A percentile compares a stretch with the other conserved stretches of the same genome.
These are phyloP conservation scores for Apotomis turbidana DNA, from an alignment of 2,888 invertebrate genomes.

Conservation along the genomic window DNA sequence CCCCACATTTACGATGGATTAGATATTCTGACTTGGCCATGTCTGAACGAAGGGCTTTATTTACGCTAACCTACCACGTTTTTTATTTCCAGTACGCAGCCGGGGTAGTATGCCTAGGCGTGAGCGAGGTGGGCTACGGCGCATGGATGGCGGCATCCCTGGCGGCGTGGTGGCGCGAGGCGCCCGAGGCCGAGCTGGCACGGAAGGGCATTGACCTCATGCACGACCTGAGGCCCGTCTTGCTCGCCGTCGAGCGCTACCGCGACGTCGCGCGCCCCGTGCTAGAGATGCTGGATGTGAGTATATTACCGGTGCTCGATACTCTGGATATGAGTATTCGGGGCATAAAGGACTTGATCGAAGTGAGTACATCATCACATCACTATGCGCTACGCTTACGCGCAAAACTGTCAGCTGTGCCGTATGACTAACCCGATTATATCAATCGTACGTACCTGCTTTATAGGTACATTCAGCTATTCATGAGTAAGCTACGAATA, in stretches of 20 bases:
- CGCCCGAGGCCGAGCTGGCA: slow-evolving; percentile 77
- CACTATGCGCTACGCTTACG: too few species aligned
- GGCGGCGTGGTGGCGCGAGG: slow-evolving; percentile 73
- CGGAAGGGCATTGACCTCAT: slow-evolving; percentile 72
- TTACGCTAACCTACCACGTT: background rate
- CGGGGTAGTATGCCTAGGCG: slow-evolving; percentile 71
- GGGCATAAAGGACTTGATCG: slow-evolving; percentile 39
- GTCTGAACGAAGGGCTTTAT: background rate
- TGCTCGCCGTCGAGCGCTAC: slow-evolving; percentile 75
- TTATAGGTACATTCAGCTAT: too few species aligned
- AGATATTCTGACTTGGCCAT: too few species aligned
- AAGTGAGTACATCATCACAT: slow-evolving; percentile 53
- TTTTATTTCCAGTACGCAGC: slow-evolving; percentile 59
- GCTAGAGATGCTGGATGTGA: slow-evolving; percentile 76
- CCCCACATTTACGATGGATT: too few species aligned
- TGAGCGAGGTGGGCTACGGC: slow-evolving; percentile 75
- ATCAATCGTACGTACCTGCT: too few species aligned
- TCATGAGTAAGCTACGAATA: too few species aligned
- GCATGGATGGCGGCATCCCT: slow-evolving; percentile 78
- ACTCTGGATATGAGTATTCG: background rate
- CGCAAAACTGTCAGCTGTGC: too few species aligned
- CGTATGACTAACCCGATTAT: too few species aligned
- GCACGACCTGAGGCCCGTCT: slow-evolving; percentile 78
- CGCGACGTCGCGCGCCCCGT: slow-evolving; percentile 70
- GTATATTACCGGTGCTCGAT: background rate